A percentile compares a stretch with the other conserved stretches of the same genome.
Conservation (phyloP, 2,113 vertebrate genomes). For the Sapajus apella region DNA sequence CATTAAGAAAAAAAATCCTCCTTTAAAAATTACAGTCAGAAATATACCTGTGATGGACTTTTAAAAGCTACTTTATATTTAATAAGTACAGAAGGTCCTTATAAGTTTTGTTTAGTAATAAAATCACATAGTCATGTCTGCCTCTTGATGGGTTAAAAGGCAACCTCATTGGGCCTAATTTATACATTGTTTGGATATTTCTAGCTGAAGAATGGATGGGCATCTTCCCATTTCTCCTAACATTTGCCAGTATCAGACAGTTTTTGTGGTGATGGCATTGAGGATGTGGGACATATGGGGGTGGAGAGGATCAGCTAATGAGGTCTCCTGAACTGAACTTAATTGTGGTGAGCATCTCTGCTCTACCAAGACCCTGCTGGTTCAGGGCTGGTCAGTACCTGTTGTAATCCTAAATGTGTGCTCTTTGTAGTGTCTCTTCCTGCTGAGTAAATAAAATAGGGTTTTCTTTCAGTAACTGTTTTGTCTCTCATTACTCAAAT, state of each 20-base stretch:
- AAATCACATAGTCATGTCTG: conserved; percentile 15
- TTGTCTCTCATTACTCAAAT: conserved; percentile 51
- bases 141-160: conserved; percentile 44
- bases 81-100: conserved; percentile 60
- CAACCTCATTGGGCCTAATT: background rate
- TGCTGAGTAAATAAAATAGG: background rate
- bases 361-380: background rate
- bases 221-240: background rate
- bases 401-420: background rate
- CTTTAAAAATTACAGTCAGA: conserved; percentile 63
- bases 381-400: background rate
- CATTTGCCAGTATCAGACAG: background rate
- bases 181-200: conserved; percentile 32
- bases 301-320: background rate
- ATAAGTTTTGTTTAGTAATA: conserved; percentile 45
- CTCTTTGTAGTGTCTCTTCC: background rate
- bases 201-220: background rate
- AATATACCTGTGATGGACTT: conserved; percentile 75
- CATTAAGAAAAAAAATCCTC: conserved; percentile 60
- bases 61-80: conserved; percentile 77
- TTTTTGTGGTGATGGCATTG: conserved; percentile 29
- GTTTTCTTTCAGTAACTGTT: conserved; percentile 54
- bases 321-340: background rate
- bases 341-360: background rate
- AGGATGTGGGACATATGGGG: background rate